Evolutionary conservation across 1,140 invertebrate genomes (phyloP).

Genomic region (Matsumurasca onukii): DNA sequence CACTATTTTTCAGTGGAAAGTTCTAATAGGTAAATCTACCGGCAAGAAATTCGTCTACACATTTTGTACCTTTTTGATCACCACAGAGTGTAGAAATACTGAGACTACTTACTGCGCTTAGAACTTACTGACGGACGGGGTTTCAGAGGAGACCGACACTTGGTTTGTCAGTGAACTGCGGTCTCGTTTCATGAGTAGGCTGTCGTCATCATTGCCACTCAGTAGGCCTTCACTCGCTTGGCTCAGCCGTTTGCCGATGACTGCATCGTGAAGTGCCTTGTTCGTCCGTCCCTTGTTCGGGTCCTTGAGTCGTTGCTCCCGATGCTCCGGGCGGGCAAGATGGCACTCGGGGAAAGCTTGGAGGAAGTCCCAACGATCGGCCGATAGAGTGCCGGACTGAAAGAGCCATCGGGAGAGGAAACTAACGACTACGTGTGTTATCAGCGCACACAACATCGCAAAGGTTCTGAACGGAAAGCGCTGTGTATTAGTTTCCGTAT

Average conservation of each 20-base stretch:
- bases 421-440: constrained; percentile 57
- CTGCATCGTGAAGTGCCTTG: constrained; percentile 32
- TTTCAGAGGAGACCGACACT: constrained; percentile 25
- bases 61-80: too few species aligned
- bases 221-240: constrained; percentile 27
- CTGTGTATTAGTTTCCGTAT: constrained; percentile 54
- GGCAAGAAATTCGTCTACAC: too few species aligned
- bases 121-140: constrained; percentile 30
- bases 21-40: too few species aligned
- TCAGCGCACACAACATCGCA: constrained; percentile 60
- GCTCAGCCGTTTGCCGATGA: constrained; percentile 31
- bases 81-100: neutral
- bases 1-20: too few species aligned
- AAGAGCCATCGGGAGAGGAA: constrained; percentile 57
- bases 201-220: constrained; percentile 22
- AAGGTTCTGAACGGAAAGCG: constrained; percentile 61
- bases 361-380: constrained; percentile 33
- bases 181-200: constrained; percentile 23
- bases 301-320: constrained; percentile 31
- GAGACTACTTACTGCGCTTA: neutral
- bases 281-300: constrained; percentile 28
- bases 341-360: constrained; percentile 34
- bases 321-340: constrained; percentile 28
- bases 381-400: constrained; percentile 53
- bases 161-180: constrained; percentile 27